phyloP scores from a whole-genome alignment of 2,113 vertebrate species.

The Xiphias gladius region DNA sequence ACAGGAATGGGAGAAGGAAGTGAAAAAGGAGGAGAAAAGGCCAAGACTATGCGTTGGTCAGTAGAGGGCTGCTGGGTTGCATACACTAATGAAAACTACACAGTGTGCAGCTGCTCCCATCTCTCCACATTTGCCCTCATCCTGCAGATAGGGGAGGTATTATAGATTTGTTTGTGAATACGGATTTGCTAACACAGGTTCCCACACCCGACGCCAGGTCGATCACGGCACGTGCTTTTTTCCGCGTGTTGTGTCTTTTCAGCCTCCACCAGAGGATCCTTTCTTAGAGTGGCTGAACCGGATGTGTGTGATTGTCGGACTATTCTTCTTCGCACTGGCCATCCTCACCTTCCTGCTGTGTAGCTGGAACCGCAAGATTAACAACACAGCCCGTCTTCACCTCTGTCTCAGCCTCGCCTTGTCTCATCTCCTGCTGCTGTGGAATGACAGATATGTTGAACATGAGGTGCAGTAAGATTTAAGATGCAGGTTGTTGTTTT shows the following conservation, averaged over 20 bases:
- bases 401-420: slow-evolving; percentile 85
- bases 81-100: slow-evolving; percentile 61
- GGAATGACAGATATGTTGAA: slow-evolving; percentile 68
- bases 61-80: slow-evolving; percentile 73
- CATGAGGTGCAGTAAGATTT: slow-evolving; percentile 32
- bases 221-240: background rate
- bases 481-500: background rate
- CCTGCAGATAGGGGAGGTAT: slow-evolving; percentile 80
- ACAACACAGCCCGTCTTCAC: slow-evolving; percentile 87
- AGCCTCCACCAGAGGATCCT: slow-evolving; percentile 55
- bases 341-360: slow-evolving; percentile 88
- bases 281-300: slow-evolving; percentile 81
- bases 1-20: no score
- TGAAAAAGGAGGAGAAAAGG: background rate
- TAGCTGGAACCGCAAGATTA: slow-evolving; percentile 86
- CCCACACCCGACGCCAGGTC: background rate
- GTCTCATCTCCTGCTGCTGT: slow-evolving; percentile 81
- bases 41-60: slow-evolving; percentile 71
- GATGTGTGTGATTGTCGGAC: slow-evolving; percentile 82
- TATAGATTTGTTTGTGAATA: background rate
- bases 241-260: background rate
- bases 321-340: slow-evolving; percentile 83
- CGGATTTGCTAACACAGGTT: background rate
- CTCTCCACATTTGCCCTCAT: slow-evolving; percentile 87
- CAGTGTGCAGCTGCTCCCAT: slow-evolving; percentile 81